Evolutionary conservation across 2,113 vertebrate genomes (phyloP), one percentile per base, ranked within the genome.

Genomic region (Ahaetulla prasina): DNA sequence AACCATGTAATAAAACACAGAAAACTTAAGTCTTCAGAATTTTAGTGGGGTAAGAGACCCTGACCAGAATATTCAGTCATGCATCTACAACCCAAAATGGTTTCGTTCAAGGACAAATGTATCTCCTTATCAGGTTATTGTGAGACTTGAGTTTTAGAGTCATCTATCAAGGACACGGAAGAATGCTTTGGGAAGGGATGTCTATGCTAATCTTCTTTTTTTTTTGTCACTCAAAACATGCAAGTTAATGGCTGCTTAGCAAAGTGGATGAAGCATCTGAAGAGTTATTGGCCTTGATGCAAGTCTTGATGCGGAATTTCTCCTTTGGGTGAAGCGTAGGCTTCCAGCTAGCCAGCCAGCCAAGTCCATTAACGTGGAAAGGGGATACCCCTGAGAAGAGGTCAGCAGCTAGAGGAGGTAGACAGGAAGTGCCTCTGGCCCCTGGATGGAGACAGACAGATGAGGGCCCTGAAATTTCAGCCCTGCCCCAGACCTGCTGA

Each of bases 391-490:
- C 54, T 54, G 27, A 20, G 22, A 80, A 45, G 18, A 80, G 84
- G 49, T 84, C 11, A 43, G 85, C 0, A 0, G 49, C 49, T 52
- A 0, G 0, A 92, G 74, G 89, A 86, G 91, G 35, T 53, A 47
- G 74, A 80, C 35, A 80, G 63, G 47, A 54, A 25, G 53, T 49
- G 18, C 90, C 35, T 30, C 30, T 16, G 27, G 0, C 9, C 87
- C 92, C 9, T n/a, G 91, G 22, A 89, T 94, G 87, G 90, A 94
- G 90, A 87, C 92, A 93, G 86, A 74, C 1, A 53, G 35, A 91
- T 50, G 84, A 45, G 60, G 92, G 92, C 47, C 0, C 0, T 63
- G 91, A n/a, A 94, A 55, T 91, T 57, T 93, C 0, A 90, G 10
- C 91, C 43, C 92, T 85, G 93, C 93, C 8, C 0, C 5, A 0